Conservation (phyloP, 2,113 vertebrate species). For the Poeciliopsis turrubarensis region DNA sequence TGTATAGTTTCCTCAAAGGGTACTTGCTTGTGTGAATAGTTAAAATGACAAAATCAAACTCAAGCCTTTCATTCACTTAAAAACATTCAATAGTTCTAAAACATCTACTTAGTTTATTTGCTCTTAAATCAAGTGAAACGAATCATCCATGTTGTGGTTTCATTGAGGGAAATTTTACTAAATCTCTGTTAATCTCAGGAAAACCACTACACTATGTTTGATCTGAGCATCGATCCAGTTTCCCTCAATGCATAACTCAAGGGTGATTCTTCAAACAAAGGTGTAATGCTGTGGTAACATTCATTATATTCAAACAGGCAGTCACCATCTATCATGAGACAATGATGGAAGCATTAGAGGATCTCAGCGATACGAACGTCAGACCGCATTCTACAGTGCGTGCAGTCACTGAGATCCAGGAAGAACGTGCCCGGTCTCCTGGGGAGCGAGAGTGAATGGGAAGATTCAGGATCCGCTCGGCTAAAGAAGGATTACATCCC, state of each 20-base stretch:
- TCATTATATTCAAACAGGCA: constrained; percentile 12
- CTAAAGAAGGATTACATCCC: constrained; percentile 70
- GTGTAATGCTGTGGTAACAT: neutral
- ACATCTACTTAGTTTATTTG: neutral
- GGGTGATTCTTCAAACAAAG: neutral
- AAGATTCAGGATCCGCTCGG: constrained; percentile 67
- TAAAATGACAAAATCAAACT: neutral
- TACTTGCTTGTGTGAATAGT: constrained; percentile 2
- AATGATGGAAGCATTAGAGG: constrained; percentile 23
- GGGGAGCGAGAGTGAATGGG: constrained; percentile 65
- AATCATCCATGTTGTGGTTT: constrained; percentile 11
- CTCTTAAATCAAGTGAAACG: neutral
- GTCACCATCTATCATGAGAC: constrained; percentile 4
- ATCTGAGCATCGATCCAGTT: constrained; percentile 18
- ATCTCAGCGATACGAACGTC: constrained; percentile 10
- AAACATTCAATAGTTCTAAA: neutral
- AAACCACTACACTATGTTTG: constrained; percentile 24
- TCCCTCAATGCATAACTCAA: neutral
- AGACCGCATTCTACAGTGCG: constrained; percentile 16
- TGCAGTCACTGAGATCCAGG: constrained; percentile 56
- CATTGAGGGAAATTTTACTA: constrained; percentile 37
- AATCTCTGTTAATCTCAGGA: constrained; percentile 17
- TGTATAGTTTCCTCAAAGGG: neutral
- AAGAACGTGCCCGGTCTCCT: constrained; percentile 62
- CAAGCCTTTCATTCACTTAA: too few relatives aligned